phyloP scores from a whole-genome alignment of 2,113 vertebrate genomes.

The Rhipidura dahli region DNA sequence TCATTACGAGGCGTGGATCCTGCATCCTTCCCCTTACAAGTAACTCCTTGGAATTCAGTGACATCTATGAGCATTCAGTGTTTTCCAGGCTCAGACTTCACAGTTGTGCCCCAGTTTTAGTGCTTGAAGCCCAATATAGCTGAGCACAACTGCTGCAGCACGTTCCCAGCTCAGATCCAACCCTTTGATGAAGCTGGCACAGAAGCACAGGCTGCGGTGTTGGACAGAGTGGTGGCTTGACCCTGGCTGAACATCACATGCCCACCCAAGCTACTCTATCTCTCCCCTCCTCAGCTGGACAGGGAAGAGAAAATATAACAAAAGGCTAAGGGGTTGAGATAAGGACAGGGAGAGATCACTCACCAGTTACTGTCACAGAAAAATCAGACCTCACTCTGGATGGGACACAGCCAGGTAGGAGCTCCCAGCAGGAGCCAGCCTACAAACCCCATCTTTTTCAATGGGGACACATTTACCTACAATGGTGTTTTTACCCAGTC shows the following conservation, averaged over 20 bases:
- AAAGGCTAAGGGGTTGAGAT: background rate
- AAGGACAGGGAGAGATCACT: background rate
- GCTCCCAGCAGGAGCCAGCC: background rate
- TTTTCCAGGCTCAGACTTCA: background rate
- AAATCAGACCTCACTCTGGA: background rate
- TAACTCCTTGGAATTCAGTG: background rate
- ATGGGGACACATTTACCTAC: background rate
- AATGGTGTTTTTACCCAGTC: background rate
- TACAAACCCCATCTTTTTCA: background rate
- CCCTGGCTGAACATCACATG: background rate
- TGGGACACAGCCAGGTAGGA: background rate
- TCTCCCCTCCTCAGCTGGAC: background rate
- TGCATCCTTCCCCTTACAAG: background rate
- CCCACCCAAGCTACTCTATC: background rate
- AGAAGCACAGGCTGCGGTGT: background rate
- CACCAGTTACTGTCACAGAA: background rate
- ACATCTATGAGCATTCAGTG: background rate
- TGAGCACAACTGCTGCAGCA: background rate
- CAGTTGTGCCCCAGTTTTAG: background rate
- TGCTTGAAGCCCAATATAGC: accelerated
- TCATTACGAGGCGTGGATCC: background rate
- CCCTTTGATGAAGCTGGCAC: background rate
- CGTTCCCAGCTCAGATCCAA: accelerated
- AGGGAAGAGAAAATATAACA: background rate
- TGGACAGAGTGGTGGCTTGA: background rate